Conservation (phyloP, 2,888 invertebrate genomes). For the Meghimatium bilineatum region DNA sequence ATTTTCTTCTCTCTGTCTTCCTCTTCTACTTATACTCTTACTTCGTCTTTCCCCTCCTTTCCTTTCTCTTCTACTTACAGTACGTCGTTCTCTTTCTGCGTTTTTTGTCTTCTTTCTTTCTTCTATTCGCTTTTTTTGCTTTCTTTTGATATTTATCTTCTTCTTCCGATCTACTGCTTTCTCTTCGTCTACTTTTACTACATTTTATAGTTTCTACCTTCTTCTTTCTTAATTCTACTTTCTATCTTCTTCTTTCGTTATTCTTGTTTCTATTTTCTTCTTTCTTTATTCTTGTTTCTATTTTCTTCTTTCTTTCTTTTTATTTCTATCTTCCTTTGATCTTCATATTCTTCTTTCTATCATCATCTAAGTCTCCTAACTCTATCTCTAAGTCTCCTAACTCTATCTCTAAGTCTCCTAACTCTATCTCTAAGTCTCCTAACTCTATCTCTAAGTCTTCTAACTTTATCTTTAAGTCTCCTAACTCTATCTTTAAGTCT, state of each 20-base stretch:
- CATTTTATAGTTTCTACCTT: not conserved
- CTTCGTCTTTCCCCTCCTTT: not conserved
- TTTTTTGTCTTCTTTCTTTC: not conserved
- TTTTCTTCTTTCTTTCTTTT: too few species aligned
- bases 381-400: not conserved
- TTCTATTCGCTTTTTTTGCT: not conserved
- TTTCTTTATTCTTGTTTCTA: not conserved
- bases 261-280: not conserved
- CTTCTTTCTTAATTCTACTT: not conserved
- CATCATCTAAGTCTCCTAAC: not conserved
- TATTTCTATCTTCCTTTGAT: not conserved
- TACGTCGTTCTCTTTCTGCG: not conserved
- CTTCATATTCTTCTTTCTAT: constrained; percentile 1
- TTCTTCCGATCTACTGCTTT: not conserved
- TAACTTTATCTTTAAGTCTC: not conserved
- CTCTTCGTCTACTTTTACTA: not conserved
- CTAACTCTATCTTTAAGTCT: not conserved
- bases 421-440: not conserved
- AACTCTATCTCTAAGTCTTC: not conserved
- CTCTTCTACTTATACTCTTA: not conserved
- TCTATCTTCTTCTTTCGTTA: not conserved
- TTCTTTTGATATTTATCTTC: not conserved
- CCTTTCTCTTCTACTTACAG: not conserved
- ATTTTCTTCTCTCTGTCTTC: not conserved
- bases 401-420: not conserved